A percentile compares a stretch with the other conserved stretches of the same genome.
Evolutionary conservation across 2,888 invertebrate genomes (phyloP).

Genomic region (Oscheius sp.): DNA sequence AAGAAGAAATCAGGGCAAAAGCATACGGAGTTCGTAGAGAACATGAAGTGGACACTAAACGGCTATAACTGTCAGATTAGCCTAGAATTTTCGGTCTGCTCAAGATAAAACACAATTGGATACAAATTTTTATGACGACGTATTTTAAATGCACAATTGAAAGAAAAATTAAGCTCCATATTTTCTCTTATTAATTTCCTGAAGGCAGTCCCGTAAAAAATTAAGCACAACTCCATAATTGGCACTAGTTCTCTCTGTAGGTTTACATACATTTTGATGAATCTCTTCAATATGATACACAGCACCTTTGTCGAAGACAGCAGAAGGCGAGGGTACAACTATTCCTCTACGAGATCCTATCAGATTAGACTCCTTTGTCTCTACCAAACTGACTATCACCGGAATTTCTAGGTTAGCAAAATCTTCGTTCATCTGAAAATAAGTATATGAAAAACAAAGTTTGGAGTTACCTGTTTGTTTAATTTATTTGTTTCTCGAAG

Average conservation of each 20-base stretch:
- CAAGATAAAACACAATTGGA: neutral
- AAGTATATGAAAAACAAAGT: neutral
- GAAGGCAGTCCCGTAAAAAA: slow-evolving; percentile 59
- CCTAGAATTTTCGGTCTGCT: no score
- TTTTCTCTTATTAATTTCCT: slow-evolving; percentile 25
- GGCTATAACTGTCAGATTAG: neutral
- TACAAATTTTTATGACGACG: neutral
- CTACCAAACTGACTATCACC: slow-evolving; percentile 64
- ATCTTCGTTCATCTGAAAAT: slow-evolving; percentile 59
- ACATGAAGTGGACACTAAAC: neutral
- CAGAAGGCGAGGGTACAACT: slow-evolving; percentile 66
- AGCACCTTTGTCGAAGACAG: slow-evolving; percentile 63
- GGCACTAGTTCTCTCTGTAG: slow-evolving; percentile 56
- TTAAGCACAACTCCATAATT: slow-evolving; percentile 66
- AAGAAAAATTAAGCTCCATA: slow-evolving; percentile 10
- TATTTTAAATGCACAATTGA: neutral
- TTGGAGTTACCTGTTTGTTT: slow-evolving; percentile 54
- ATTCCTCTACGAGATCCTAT: slow-evolving; percentile 54
- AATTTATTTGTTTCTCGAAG: slow-evolving; percentile 56
- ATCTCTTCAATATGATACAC: slow-evolving; percentile 62
- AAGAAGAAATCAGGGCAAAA: slow-evolving; percentile 2
- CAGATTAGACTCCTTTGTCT: slow-evolving; percentile 60
- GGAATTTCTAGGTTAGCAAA: slow-evolving; percentile 61
- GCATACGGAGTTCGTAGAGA: neutral
- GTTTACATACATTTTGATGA: slow-evolving; percentile 69